These are phyloP conservation scores for Psammodynastes pulverulentus DNA, from an alignment of 2,113 vertebrate species.

Conservation along the genomic window DNA sequence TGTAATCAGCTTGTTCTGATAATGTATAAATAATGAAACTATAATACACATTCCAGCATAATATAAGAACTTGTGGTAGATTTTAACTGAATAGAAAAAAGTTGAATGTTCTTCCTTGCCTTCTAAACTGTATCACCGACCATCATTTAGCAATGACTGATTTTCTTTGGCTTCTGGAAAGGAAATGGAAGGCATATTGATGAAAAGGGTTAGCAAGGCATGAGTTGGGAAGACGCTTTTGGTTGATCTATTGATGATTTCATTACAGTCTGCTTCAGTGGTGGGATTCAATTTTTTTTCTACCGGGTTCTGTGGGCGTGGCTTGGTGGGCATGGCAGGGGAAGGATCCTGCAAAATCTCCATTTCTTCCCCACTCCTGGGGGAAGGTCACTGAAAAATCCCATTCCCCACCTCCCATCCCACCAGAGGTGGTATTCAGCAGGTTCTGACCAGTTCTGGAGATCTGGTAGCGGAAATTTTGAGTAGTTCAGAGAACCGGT, in stretches of 20 bases:
- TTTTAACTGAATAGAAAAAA: conserved; percentile 18
- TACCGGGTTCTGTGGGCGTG: too few relatives aligned
- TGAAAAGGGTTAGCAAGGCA: conserved; percentile 50
- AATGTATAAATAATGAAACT: neutral
- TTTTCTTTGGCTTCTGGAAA: conserved; percentile 31
- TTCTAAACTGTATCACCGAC: conserved; percentile 28
- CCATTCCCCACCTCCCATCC: too few relatives aligned
- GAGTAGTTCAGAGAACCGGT: too few relatives aligned
- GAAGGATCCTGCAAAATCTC: too few relatives aligned
- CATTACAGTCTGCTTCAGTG: conserved; percentile 26
- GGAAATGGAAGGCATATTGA: conserved; percentile 56
- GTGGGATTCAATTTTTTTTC: too few relatives aligned
- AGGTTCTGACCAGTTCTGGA: too few relatives aligned
- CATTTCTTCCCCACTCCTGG: too few relatives aligned
- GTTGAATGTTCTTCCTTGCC: conserved; percentile 20
- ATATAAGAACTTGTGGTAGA: neutral
- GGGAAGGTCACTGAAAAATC: too few relatives aligned
- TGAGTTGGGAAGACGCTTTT: conserved; percentile 39
- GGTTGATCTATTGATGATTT: conserved; percentile 35
- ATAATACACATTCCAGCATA: neutral
- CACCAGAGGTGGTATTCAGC: too few relatives aligned
- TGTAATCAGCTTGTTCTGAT: neutral
- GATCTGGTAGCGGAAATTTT: too few relatives aligned
- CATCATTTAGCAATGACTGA: conserved; percentile 54
- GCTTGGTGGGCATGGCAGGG: too few relatives aligned